Base-by-base conservation (phyloP, 2,113 vertebrate genomes). In the Nesospiza acunhae region DNA sequence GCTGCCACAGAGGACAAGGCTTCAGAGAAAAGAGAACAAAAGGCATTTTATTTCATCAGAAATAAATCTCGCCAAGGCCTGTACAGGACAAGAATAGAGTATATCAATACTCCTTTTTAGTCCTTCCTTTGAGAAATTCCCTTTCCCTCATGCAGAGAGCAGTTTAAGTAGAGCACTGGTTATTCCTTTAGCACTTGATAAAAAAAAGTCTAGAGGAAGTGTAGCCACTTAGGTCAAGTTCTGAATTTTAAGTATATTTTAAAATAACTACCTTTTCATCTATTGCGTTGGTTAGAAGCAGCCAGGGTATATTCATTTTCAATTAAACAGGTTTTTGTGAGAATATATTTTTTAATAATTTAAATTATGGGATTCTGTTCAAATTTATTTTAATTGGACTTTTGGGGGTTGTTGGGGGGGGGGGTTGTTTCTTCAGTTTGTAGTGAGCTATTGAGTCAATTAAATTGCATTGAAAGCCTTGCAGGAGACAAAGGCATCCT, bases 11-110 rank as follows among this genome's bases (percentile, higher is more conserved):
- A 89, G 76, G 67, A 69, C 60, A 15, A 6, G 16, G 79, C 62
- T 95, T 90, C 84, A 95, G 80, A 84, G 58, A 68, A 87, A 84
- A 73, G 77, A 56, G 90, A 94, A 96, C 92, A 94, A 96, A 96
- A 94, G 74, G 53, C 58, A 82, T 95, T 96, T 90, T 82, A 82
- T 94, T 95, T 89, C 81, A 73, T 47, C 64, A 87, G 86, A 92
- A 92, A 86, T 62, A 93, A 92, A 74, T 87, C 86, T 92, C 0
- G 0, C 66, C 56, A 20, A 87, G 56, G 76, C 31, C 66, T 13
- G 24, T 70, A n/a, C 10, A 11, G 41, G 64, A 90, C 63, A 74
- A 93, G 81, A 95, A 83, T 35, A 81, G 68, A 86, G 59, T 46
- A 47, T 0, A 2, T 69, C 79, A 90, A 30, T 75, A 10, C 44